phyloP scores from a whole-genome alignment of 37 sponge, comb jelly and placozoan genomes.

The Chondrilla cf. caribensis region DNA sequence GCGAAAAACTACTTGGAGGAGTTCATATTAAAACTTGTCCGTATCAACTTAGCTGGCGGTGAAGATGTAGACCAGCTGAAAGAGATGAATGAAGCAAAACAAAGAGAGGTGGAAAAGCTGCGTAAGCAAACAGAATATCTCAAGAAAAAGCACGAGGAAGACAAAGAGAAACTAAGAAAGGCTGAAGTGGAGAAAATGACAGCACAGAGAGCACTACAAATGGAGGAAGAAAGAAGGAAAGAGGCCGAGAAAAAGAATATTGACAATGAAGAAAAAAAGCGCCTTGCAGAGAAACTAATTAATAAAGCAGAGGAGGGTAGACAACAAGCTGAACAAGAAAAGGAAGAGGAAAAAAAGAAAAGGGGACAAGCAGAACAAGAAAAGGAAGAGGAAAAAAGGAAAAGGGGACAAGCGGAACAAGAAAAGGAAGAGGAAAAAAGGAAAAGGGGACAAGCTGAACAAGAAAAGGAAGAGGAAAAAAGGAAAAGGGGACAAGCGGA shows the following conservation, averaged over 20 bases:
- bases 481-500: too few species aligned
- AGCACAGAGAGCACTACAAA: neutral
- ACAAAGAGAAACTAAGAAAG: too few species aligned
- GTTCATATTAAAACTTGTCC: neutral
- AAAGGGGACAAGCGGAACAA: too few species aligned
- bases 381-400: neutral
- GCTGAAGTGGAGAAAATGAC: neutral
- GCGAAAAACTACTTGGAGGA: neutral
- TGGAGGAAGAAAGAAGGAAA: neutral
- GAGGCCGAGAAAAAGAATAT: too few species aligned
- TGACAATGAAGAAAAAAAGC: too few species aligned
- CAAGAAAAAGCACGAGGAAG: too few species aligned
- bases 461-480: too few species aligned
- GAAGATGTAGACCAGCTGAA: neutral
- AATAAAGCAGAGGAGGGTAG: neutral
- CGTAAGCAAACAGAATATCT: too few species aligned
- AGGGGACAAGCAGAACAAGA: neutral
- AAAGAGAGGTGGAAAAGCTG: too few species aligned
- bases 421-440: too few species aligned
- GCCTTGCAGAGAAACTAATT: too few species aligned
- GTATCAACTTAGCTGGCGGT: conserved; percentile 2
- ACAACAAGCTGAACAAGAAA: neutral
- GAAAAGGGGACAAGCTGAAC: too few species aligned
- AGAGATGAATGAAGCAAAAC: neutral
- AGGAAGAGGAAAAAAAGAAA: neutral